Base-by-base conservation (phyloP, 1,140 invertebrate species). In the Aricia agestis region DNA sequence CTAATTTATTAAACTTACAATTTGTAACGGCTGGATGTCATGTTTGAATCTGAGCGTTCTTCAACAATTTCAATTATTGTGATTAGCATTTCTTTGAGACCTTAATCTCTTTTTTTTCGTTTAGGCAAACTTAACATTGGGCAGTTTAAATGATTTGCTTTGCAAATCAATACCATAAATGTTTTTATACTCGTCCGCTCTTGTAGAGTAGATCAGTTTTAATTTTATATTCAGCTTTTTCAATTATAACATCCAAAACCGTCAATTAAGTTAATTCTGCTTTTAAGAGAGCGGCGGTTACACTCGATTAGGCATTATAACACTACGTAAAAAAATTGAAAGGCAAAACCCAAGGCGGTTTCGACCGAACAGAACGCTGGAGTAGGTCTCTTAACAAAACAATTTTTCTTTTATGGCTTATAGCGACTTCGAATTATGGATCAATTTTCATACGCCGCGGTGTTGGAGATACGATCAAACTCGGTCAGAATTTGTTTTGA, bases 201-300 rank as follows among this genome's bases (percentile, higher is more conserved):
- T 52, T 13, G 3, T 13, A 42, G 41, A 42, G 11, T 11, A 52
- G 10, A 13, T 52, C 3, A 52, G 45, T 15, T 5, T 45, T 45
- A 45, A 15, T 9, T 15, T 52, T 11, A 5, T 45, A 45, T 13
- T 45, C 42, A 4, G 45, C 45, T 52, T 3, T 52, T 59, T 59
- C 58, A 59, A 59, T 17, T 1, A 59, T 11, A 19, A 17, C 18
- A 63, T 18, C 59, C 59, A 19, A 63, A 13, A 13, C 59, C 59
- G 59, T 63, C 36, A 36, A 36, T 36, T 63, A n/a, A n/a, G n/a
- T n/a, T n/a, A n/a, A 63, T 25, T 19, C 7, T 63, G 59, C 9
- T 63, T 63, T 63, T 25, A 63, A 63, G 59, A 63, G 59, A 63
- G 59, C 59, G 59, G 59, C 59, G 19, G 59, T 63, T 63, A 63